Percentiles rank a stretch among this genome's conserved stretches.
Evolutionary conservation across 1,140 invertebrate genomes (phyloP).

Genomic region (Drosophila busckii): DNA sequence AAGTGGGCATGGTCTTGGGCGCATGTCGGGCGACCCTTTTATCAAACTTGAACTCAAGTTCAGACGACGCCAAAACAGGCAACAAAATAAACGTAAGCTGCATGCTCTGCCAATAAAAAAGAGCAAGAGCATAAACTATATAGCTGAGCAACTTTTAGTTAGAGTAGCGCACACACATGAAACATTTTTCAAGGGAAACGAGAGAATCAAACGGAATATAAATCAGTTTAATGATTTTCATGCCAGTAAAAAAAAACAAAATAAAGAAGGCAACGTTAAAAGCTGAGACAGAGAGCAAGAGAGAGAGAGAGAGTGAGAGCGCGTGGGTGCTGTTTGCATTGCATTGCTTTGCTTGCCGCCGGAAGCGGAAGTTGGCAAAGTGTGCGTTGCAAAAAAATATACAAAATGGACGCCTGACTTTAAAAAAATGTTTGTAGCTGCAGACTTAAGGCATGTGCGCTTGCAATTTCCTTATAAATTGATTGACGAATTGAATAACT

Average conservation of each 20-base stretch:
- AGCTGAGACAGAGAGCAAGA: neutral
- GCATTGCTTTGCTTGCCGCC: constrained; percentile 43
- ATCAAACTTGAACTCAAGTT: constrained; percentile 63
- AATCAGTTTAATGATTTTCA: constrained; percentile 67
- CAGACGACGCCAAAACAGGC: constrained; percentile 28
- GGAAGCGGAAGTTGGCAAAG: constrained; percentile 57
- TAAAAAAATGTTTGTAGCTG: constrained; percentile 29
- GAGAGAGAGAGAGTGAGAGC: neutral
- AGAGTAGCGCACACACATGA: constrained; percentile 30
- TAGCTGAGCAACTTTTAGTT: too few species aligned
- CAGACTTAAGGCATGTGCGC: constrained; percentile 1
- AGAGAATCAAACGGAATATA: constrained; percentile 63
- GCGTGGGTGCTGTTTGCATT: constrained; percentile 46
- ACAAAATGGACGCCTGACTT: constrained; percentile 31
- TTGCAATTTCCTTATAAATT: too few species aligned
- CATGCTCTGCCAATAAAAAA: neutral
- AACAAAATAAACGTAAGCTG: neutral
- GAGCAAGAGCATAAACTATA: constrained; percentile 12
- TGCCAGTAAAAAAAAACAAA: constrained; percentile 52
- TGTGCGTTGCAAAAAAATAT: constrained; percentile 27
- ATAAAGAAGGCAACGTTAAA: constrained; percentile 16
- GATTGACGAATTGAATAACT: too few species aligned
- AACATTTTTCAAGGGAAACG: constrained; percentile 14
- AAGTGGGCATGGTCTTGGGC: constrained; percentile 28
- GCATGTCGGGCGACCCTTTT: constrained; percentile 56